A percentile compares a stretch with the other conserved stretches of the same genome.
These are phyloP conservation scores for Monoplex corrugatus DNA, from an alignment of 2,888 invertebrate genomes.

Conservation along the genomic window DNA sequence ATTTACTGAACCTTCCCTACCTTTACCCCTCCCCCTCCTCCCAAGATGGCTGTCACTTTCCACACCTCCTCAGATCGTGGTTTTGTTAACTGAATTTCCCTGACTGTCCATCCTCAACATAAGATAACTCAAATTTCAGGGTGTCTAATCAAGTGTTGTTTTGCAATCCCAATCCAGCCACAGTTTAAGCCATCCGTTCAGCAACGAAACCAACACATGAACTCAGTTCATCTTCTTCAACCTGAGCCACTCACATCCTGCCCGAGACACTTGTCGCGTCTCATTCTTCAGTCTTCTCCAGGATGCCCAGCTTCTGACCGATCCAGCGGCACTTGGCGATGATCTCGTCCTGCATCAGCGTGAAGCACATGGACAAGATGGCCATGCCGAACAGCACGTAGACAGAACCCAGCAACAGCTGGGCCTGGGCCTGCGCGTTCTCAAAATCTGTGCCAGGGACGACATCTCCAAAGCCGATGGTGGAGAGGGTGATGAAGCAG, in stretches of 20 bases:
- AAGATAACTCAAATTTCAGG: too few species aligned
- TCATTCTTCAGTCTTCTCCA: constrained; percentile 71
- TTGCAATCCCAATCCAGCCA: too few species aligned
- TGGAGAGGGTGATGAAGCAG: constrained; percentile 81
- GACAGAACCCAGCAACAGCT: constrained; percentile 77
- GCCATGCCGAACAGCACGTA: constrained; percentile 82
- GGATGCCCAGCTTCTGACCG: constrained; percentile 78
- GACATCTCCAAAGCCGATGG: constrained; percentile 81
- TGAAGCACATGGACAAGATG: constrained; percentile 82
- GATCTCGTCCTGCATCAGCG: constrained; percentile 81
- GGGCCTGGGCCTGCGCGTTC: constrained; percentile 73
- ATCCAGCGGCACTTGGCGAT: constrained; percentile 80
- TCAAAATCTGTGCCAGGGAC: constrained; percentile 77
- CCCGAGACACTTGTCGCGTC: not conserved
- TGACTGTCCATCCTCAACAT: too few species aligned
- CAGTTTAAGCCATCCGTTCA: too few species aligned
- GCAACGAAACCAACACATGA: too few species aligned
- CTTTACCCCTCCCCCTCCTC: too few species aligned
- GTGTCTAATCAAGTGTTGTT: too few species aligned
- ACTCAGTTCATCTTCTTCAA: not conserved
- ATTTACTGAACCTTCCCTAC: too few species aligned
- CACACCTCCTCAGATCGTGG: too few species aligned
- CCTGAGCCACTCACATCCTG: not conserved
- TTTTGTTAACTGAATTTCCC: too few species aligned
- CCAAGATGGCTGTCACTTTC: too few species aligned